Conservation (phyloP, 2,797 vertebrate species). For the Ibycter americanus region DNA sequence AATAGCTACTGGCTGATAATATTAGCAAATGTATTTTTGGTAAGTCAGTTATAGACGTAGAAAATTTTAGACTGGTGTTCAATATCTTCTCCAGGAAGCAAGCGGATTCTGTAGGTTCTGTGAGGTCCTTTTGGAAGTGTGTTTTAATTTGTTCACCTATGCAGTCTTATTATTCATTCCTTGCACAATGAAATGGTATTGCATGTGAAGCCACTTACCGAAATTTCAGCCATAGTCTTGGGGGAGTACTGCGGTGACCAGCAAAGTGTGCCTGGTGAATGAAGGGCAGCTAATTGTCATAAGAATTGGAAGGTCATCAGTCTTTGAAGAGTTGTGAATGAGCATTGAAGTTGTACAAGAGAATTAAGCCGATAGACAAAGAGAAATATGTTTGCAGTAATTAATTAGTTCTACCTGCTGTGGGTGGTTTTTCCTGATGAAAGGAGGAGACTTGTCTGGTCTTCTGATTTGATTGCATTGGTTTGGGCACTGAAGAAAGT, state of each 20-base stretch:
- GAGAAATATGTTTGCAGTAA: neutral
- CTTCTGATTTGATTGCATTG: neutral
- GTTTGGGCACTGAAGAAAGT: neutral
- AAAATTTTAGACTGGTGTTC: neutral
- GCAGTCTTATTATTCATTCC: neutral
- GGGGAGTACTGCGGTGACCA: neutral
- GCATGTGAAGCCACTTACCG: neutral
- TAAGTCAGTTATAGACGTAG: fast-evolving
- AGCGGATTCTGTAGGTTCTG: neutral
- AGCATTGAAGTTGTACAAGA: neutral
- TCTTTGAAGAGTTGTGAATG: neutral
- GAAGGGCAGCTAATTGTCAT: neutral
- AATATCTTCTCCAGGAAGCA: neutral
- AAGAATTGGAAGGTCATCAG: neutral
- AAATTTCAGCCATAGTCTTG: fast-evolving
- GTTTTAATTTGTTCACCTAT: neutral
- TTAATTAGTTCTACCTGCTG: neutral
- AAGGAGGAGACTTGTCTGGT: neutral
- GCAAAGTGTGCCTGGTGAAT: neutral
- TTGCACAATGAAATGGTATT: neutral
- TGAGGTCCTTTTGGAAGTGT: neutral
- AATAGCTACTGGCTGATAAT: fast-evolving
- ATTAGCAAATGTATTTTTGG: neutral
- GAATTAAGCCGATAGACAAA: neutral
- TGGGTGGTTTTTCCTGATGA: neutral